Base-by-base conservation (phyloP, 1,140 invertebrate genomes). In the Drosophila pandora region DNA sequence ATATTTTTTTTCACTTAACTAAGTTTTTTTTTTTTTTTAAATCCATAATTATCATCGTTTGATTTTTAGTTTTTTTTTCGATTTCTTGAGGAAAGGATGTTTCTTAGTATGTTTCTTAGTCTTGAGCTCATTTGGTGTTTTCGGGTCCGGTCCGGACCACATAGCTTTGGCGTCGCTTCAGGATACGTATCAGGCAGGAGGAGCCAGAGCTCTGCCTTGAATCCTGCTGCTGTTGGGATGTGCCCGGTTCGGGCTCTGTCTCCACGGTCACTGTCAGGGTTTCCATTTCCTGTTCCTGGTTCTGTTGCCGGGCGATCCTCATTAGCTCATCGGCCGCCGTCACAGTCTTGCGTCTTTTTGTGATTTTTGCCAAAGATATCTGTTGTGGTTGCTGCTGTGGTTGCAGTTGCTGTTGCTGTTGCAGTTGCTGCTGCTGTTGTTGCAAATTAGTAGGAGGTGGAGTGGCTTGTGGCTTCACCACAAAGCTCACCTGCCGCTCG, bases 131-230 rank as follows among this genome's bases (percentile, higher is more conserved):
- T 22, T 47, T 23, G 17, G 43, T 6, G 21, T 23, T 23, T 21
- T 17, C 4, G 28, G 53, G 39, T 37, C 55, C 59, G 0, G 55
- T 32, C 2, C 17, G 41, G 4, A 72, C 57, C 12, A 67, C 43
- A 17, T 48, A 57, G 7, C 59, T 81, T 21, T 47, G 67, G 17
- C 73, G 73, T n/a, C 79, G 62, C 50, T 77, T 82, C 0, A 4
- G 0, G 2, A 71, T 58, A n/a, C 77, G 69, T n/a, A 59, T 13
- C 23, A 60, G 3, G 13, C 7, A 63, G 10, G 7, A 13, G 4
- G 41, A 41, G n/a, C 7, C 7, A 2, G 41, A 41, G n/a, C 7
- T 21, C 10, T 6, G 13, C 4, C 34, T 4, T 4, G 34, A 10
- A 1, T 37, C 34, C 10, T 12, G 3, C 3, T n/a, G 10, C 34